These are phyloP conservation scores for Gisinianus flammeolus DNA, from an alignment of 2,888 invertebrate species.

Conservation along the genomic window DNA sequence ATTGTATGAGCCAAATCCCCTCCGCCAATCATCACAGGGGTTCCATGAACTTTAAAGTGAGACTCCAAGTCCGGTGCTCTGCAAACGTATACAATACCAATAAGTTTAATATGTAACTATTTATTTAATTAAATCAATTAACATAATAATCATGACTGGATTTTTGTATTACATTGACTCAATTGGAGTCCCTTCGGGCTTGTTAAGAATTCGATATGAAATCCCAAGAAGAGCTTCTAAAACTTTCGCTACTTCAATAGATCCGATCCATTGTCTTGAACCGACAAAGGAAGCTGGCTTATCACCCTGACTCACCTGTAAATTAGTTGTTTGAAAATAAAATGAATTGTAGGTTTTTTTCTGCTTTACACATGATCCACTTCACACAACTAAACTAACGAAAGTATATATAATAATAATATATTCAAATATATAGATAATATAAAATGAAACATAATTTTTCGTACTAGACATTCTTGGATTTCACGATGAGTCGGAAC, in stretches of 20 bases:
- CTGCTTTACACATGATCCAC: too few relatives aligned
- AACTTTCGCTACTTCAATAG: constrained; percentile 90
- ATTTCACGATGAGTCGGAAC: constrained; percentile 86
- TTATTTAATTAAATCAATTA: not conserved
- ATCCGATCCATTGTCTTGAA: constrained; percentile 99
- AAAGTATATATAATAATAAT: not conserved
- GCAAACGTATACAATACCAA: not conserved
- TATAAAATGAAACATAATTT: too few relatives aligned
- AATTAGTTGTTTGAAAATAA: not conserved
- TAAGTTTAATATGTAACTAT: not conserved
- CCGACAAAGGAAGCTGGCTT: constrained; percentile 86
- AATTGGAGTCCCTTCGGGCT: constrained; percentile 1
- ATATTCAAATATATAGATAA: too few relatives aligned
- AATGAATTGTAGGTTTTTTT: too few relatives aligned
- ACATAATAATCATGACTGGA: not conserved
- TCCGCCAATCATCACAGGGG: constrained; percentile 99
- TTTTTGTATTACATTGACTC: not conserved
- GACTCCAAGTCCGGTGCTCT: constrained; percentile 73
- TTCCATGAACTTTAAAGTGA: constrained; percentile 92
- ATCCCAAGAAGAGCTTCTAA: constrained; percentile 26
- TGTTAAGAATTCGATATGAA: constrained; percentile 7
- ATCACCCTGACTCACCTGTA: constrained; percentile 74
- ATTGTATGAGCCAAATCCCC: constrained; percentile 98
- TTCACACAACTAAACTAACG: too few relatives aligned
- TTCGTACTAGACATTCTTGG: constrained; percentile 84